Conservation (phyloP, 2,797 vertebrate genomes). For the Spinus olivaceus region DNA sequence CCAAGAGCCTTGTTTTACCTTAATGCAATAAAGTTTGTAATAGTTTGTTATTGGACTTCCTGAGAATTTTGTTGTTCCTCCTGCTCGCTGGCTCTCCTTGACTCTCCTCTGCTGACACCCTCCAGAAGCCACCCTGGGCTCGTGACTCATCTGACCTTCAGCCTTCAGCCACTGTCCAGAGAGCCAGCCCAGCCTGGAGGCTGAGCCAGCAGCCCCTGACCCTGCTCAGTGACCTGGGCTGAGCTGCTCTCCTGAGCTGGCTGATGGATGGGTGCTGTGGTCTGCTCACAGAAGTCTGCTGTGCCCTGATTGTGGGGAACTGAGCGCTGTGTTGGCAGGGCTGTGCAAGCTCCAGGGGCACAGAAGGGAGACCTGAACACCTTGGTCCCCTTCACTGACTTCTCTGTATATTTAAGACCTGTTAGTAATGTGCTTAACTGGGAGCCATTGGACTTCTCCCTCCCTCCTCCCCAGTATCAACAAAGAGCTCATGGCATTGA, state of each 20-base stretch:
- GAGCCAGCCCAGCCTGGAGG: not conserved
- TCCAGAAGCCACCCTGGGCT: not conserved
- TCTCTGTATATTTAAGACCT: not conserved
- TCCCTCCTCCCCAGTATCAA: not conserved
- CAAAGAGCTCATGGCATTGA: not conserved
- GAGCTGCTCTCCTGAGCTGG: fast-evolving
- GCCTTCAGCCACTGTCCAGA: not conserved
- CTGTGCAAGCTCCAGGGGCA: not conserved
- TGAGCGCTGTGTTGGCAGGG: fast-evolving
- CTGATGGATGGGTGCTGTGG: fast-evolving
- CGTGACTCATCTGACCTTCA: not conserved
- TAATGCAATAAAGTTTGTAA: not conserved
- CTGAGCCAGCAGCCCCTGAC: not conserved
- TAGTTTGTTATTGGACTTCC: not conserved
- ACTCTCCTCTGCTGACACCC: no score
- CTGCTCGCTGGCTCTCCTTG: not conserved
- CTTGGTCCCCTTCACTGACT: not conserved
- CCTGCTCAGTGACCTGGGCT: not conserved
- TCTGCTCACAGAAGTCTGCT: not conserved
- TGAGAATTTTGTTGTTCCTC: not conserved
- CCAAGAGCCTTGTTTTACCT: not conserved
- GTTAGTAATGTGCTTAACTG: not conserved
- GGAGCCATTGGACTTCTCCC: not conserved
- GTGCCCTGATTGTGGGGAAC: fast-evolving
- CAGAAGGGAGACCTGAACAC: not conserved